Evolutionary conservation across 2,113 vertebrate species (phyloP).

Genomic region (Daubentonia madagascariensis): DNA sequence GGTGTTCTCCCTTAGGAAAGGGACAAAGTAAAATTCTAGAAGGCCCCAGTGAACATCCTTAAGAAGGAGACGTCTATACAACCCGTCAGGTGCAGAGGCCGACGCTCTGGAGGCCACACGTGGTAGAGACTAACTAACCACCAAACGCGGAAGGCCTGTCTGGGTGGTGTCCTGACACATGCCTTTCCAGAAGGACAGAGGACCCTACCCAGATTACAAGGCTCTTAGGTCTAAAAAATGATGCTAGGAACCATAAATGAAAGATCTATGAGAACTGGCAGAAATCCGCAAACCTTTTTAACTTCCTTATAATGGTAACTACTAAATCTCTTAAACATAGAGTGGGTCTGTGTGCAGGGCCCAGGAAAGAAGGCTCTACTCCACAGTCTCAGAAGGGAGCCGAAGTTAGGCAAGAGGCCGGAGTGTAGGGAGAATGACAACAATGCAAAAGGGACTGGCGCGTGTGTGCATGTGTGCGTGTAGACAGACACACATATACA

Average conservation of each 20-base stretch:
- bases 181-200: background rate
- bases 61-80: background rate
- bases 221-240: background rate
- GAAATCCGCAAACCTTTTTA: background rate
- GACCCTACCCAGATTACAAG: background rate
- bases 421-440: background rate
- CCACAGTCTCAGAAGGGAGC: background rate
- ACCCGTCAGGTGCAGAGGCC: background rate
- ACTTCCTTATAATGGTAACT: background rate
- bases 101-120: background rate
- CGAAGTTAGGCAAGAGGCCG: background rate
- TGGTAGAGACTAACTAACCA: background rate
- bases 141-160: background rate
- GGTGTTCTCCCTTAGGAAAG: background rate
- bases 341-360: background rate
- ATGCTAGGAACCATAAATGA: background rate
- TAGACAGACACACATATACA: background rate
- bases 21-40: background rate
- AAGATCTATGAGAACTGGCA: background rate
- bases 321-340: background rate
- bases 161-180: rapidly evolving
- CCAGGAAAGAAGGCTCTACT: background rate
- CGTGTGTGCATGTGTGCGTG: background rate
- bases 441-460: background rate
- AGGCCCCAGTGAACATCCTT: background rate